Base-by-base conservation (phyloP, 1,140 invertebrate species). In the Diorhabda elongata region DNA sequence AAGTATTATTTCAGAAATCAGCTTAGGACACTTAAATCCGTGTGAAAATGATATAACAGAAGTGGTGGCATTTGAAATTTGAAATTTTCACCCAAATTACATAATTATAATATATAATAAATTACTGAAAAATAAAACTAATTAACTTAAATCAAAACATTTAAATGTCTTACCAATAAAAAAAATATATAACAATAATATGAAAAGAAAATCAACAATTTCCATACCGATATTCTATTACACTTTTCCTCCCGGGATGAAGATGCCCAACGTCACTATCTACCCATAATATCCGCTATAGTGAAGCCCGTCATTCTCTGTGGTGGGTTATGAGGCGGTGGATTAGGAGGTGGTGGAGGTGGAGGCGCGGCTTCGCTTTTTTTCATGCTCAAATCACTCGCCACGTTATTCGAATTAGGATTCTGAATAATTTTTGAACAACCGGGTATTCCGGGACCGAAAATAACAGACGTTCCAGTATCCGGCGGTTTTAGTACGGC, bases 221-320 rank as follows among this genome's bases (percentile, higher is more conserved):
- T 26, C 26, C 26, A 26, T 26, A 26, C 26, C 26, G 26, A 26
- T 26, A 26, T 26, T 26, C 26, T 26, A 26, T 26, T 26, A 26
- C 26, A 26, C 26, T 26, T 26, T 26, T 26, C 7, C 57, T n/a
- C 57, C 57, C 3, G 26, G 7, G 3, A 5, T 58, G 41, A 26
- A 45, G 44, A 9, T 64, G 26, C 26, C 26, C 26, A 26, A 26
- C 26, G 26, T 26, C 59, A 75, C 71, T 82, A 90, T 78, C 88
- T 87, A 75, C 88, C 83, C 89, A 90, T 90, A 65, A 90, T 90
- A 72, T 90, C 89, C 78, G 89, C 89, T 81, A 90, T 90, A 77
- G 88, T 89, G 78, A 90, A 90, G 44, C 89, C 89, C 77, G 83
- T 89, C 83, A 83, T 87, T 82, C 78, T 85, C 73, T 71, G 85